These are phyloP conservation scores for Rhinoraja longicauda DNA, from an alignment of 2,797 vertebrate genomes.

Conservation along the genomic window DNA sequence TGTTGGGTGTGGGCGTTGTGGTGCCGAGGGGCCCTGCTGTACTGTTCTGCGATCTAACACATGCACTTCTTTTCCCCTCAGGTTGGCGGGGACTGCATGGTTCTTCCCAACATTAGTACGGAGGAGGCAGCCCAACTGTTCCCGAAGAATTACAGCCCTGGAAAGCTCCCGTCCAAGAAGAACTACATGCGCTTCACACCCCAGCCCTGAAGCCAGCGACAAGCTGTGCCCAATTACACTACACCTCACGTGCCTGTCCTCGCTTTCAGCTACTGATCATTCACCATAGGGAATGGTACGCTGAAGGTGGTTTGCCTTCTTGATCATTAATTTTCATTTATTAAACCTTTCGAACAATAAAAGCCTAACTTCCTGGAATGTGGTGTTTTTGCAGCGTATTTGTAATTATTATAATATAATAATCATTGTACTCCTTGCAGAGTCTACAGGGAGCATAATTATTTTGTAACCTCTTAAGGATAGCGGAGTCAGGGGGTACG, in stretches of 20 bases:
- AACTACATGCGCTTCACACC: constrained; percentile 86
- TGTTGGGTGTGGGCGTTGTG: too few species aligned
- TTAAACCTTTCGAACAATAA: neutral
- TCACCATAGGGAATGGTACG: neutral
- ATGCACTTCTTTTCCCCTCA: constrained; percentile 46
- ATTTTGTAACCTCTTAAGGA: neutral
- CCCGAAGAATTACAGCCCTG: constrained; percentile 76
- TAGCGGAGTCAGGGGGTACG: too few species aligned
- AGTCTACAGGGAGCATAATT: neutral
- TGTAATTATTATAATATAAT: too few species aligned
- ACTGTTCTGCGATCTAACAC: too few species aligned
- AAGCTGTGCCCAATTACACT: too few species aligned
- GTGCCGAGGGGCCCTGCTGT: too few species aligned
- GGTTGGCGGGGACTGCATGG: constrained; percentile 85
- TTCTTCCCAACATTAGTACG: constrained; percentile 76
- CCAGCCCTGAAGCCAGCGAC: neutral
- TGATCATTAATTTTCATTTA: neutral
- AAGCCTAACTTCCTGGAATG: neutral
- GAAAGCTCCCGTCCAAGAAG: constrained; percentile 85
- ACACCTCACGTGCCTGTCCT: neutral
- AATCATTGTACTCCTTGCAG: too few species aligned
- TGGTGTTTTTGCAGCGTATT: neutral
- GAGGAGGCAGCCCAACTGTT: constrained; percentile 78
- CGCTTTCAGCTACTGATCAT: neutral
- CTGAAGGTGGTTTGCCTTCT: neutral